A percentile compares a stretch with the other conserved stretches of the same genome.
Evolutionary conservation across 37 sponge, comb jelly and placozoan genomes (phyloP).

Genomic region (Haliclona indistincta): DNA sequence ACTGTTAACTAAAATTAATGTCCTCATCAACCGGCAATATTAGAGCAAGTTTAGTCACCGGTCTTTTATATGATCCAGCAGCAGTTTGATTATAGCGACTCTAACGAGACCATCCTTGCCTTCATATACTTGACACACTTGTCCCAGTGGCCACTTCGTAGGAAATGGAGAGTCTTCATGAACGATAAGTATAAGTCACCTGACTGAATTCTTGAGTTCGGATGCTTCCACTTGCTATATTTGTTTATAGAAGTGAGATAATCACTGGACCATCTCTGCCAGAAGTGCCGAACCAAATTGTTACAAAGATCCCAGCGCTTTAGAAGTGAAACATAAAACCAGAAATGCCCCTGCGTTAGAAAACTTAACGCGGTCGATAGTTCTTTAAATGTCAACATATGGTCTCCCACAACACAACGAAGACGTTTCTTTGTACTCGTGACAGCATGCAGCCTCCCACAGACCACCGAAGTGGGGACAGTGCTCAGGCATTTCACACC

Average conservation of each 20-base stretch:
- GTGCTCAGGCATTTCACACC: conserved; percentile 18
- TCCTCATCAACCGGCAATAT: conserved; percentile 10
- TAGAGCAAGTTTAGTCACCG: conserved; percentile 14
- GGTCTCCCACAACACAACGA: neutral
- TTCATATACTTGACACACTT: conserved; percentile 12
- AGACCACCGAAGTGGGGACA: conserved; percentile 38
- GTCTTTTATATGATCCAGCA: conserved; percentile 9
- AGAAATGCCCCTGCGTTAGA: no score
- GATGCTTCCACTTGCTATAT: conserved; percentile 14
- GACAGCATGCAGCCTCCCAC: conserved; percentile 37
- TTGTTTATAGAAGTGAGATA: conserved; percentile 12
- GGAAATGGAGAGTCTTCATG: neutral
- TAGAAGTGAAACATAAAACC: conserved; percentile 10
- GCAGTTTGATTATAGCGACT: conserved; percentile 16
- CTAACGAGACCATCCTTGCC: conserved; percentile 27
- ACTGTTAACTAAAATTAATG: no score
- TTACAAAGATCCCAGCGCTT: conserved; percentile 26
- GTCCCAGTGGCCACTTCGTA: conserved; percentile 26
- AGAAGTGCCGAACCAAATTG: conserved; percentile 18
- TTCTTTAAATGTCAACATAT: conserved; percentile 10
- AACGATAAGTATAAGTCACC: conserved; percentile 17
- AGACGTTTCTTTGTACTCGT: conserved; percentile 10
- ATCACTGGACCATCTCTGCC: conserved; percentile 20
- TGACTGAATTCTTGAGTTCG: neutral
- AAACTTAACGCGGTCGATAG: no score